Conservation (phyloP, 2,113 vertebrate species). For the Paracanthobrama guichenoti region DNA sequence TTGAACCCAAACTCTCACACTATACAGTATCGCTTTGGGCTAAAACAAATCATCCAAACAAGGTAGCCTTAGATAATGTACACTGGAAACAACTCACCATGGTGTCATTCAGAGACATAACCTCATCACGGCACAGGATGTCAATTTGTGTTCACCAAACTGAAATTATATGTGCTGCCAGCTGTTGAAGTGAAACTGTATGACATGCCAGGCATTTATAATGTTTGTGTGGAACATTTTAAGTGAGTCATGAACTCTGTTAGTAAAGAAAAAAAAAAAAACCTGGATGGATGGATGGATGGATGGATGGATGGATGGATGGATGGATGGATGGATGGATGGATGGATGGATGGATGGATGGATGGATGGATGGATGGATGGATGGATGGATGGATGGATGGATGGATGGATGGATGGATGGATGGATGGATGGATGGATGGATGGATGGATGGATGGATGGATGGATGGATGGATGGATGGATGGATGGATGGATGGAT, state of each 20-base stretch:
- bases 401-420: too few species aligned
- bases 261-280: neutral
- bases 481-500: too few species aligned
- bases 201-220: conserved; percentile 55
- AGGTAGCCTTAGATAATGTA: neutral
- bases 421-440: too few species aligned
- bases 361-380: too few species aligned
- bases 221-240: conserved; percentile 58
- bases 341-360: too few species aligned
- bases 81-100: neutral
- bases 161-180: conserved; percentile 34
- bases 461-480: too few species aligned
- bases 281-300: too few species aligned
- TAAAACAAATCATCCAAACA: neutral
- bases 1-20: neutral
- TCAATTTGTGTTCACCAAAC: neutral
- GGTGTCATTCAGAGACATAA: neutral
- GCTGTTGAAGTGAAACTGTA: conserved; percentile 49
- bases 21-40: neutral
- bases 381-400: too few species aligned
- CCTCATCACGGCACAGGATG: neutral
- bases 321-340: too few species aligned
- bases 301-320: too few species aligned
- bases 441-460: too few species aligned
- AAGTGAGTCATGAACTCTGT: neutral